Conservation (phyloP, 2,797 vertebrate genomes). For the Danio tinwini region DNA sequence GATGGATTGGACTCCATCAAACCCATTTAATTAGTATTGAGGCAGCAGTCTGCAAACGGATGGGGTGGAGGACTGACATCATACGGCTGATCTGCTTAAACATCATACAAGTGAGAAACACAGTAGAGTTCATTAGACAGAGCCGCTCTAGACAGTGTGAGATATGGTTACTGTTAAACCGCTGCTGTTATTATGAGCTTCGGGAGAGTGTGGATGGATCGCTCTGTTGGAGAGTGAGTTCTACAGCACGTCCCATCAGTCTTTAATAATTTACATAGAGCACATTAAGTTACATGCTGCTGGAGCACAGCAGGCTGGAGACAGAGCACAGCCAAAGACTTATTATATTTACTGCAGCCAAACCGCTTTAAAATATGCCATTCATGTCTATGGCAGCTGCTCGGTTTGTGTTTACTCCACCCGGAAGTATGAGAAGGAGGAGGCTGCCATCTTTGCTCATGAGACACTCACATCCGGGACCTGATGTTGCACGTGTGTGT, state of each 20-base stretch:
- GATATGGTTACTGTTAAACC: slow-evolving; percentile 10
- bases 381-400: not conserved
- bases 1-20: slow-evolving; percentile 59
- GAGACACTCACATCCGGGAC: not conserved
- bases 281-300: slow-evolving; percentile 53
- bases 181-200: slow-evolving; percentile 22
- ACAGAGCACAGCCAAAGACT: slow-evolving; percentile 41
- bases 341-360: not conserved
- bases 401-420: not conserved
- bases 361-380: not conserved
- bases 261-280: slow-evolving; percentile 57
- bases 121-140: slow-evolving; percentile 12
- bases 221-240: slow-evolving; percentile 34
- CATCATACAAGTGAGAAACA: slow-evolving; percentile 17
- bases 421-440: not conserved
- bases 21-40: slow-evolving; percentile 64
- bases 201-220: slow-evolving; percentile 26
- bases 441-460: not conserved
- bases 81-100: slow-evolving; percentile 18
- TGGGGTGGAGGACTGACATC: not conserved
- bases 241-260: slow-evolving; percentile 26
- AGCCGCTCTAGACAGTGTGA: not conserved
- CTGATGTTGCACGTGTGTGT: too few relatives aligned
- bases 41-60: slow-evolving; percentile 25
- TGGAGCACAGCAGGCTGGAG: slow-evolving; percentile 30